A percentile compares a stretch with the other conserved stretches of the same genome.
Conservation (phyloP, 1,140 invertebrate genomes). For the Nasonia vitripennis region DNA sequence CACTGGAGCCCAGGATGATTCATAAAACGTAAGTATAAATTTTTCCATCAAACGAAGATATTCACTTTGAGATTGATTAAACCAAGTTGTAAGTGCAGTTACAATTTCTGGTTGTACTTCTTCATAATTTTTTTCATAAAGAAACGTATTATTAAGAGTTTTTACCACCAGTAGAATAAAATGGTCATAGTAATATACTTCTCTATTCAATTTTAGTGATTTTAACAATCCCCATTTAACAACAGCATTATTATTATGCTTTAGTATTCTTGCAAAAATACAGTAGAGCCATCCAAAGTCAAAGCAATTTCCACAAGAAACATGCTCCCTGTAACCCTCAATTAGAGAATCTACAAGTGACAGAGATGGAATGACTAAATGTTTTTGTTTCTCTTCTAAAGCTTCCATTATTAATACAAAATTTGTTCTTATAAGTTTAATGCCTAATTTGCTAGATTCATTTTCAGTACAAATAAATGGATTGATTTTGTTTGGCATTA, state of each 20-base stretch:
- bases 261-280: constrained; percentile 69
- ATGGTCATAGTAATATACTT: constrained; percentile 50
- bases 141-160: constrained; percentile 63
- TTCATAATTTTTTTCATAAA: constrained; percentile 60
- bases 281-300: constrained; percentile 69
- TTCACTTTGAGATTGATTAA: constrained; percentile 41
- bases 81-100: constrained; percentile 52
- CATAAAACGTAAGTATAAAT: constrained; percentile 16
- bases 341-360: constrained; percentile 66
- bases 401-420: constrained; percentile 76
- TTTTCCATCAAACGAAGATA: constrained; percentile 38
- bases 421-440: constrained; percentile 63
- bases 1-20: constrained; percentile 65
- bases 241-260: constrained; percentile 72
- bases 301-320: constrained; percentile 59
- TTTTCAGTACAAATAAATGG: constrained; percentile 58
- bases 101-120: constrained; percentile 57
- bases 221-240: constrained; percentile 69
- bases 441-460: constrained; percentile 5
- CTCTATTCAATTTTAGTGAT: constrained; percentile 57
- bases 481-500: constrained; percentile 42
- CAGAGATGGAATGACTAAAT: constrained; percentile 77
- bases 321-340: constrained; percentile 53
- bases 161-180: constrained; percentile 60
- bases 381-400: constrained; percentile 79